Base-by-base conservation (phyloP, 2,113 vertebrate genomes). In the Periophthalmodon schlosseri region DNA sequence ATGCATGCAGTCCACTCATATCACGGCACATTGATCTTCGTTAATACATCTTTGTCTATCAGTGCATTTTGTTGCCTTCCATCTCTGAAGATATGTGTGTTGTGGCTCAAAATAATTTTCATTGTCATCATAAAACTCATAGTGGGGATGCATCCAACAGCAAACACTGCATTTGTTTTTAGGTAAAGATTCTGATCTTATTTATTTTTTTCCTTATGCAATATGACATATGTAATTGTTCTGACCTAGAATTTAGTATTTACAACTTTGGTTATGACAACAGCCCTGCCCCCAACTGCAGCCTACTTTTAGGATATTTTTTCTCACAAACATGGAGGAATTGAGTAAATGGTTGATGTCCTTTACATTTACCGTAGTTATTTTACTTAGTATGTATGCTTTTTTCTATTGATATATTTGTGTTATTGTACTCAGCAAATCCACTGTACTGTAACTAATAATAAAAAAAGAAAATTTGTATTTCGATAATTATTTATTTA, bases 1-100 rank as follows among this genome's bases (percentile, higher is more conserved):
- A 80, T 69, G 64, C 69, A 79, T 74, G 82, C 76, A 78, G 68
- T 81, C 58, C 80, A 78, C 77, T 88, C 84, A 88, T 88, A 85
- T 87, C 85, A 72, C 84, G 83, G 56, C 61, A 75, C 56, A 71
- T 77, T 65, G 68, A 64, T 73, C 70, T 73, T 74, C 65, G 58
- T 82, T 80, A 80, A 4, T 20, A 81, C 69, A 84, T 75, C 49
- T 86, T 70, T 73, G 57, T 63, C 63, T 72, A 34, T 78, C 75
- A 73, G 52, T 79, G 65, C 63, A 79, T 65, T 87, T 78, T 69
- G 15, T 65, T 82, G 82, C 82, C 81, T 89, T 88, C 82, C 80
- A 83, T 21, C 20, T 77, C 54, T 75, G 78, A 68, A 70, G 34
- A 75, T 52, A n/a, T 73, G 61, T 76, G 23, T 69, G 61, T 60